Evolutionary conservation across 2,797 vertebrate genomes (phyloP).

Genomic region (Tympanoctomys barrerae): DNA sequence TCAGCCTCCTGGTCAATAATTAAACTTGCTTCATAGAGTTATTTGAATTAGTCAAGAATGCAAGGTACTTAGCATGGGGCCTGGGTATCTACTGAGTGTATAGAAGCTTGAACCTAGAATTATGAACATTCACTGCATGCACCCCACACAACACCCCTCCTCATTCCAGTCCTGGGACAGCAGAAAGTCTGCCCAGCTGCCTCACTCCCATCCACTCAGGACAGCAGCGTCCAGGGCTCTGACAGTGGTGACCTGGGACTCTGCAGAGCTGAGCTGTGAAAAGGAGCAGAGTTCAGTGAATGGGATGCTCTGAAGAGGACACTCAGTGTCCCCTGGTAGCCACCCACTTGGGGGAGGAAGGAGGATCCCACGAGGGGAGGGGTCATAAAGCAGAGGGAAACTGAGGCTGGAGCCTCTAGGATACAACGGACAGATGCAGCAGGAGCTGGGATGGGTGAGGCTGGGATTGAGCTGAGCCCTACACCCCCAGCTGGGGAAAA

Average conservation of each 20-base stretch:
- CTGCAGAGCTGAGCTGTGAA: background rate
- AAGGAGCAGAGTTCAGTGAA: background rate
- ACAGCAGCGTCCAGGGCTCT: background rate
- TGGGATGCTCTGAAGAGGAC: background rate
- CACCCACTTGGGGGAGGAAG: background rate
- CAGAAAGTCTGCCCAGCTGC: no score
- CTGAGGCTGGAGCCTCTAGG: background rate
- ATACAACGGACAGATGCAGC: background rate
- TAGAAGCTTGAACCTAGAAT: background rate
- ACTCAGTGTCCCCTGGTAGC: background rate
- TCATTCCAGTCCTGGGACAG: background rate
- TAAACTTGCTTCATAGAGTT: background rate
- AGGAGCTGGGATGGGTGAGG: background rate
- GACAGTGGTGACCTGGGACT: background rate
- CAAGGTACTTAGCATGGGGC: background rate
- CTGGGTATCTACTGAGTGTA: background rate
- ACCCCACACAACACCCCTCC: background rate
- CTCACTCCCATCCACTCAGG: no score
- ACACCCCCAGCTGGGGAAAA: background rate
- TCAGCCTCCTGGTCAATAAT: background rate
- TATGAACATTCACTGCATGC: background rate
- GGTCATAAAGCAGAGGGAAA: no score
- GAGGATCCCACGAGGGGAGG: no score
- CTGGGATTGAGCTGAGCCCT: background rate
- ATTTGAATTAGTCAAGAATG: background rate